These are phyloP conservation scores for human DNA, from an alignment of 2,113 vertebrate genomes.

Conservation along the genomic window DNA sequence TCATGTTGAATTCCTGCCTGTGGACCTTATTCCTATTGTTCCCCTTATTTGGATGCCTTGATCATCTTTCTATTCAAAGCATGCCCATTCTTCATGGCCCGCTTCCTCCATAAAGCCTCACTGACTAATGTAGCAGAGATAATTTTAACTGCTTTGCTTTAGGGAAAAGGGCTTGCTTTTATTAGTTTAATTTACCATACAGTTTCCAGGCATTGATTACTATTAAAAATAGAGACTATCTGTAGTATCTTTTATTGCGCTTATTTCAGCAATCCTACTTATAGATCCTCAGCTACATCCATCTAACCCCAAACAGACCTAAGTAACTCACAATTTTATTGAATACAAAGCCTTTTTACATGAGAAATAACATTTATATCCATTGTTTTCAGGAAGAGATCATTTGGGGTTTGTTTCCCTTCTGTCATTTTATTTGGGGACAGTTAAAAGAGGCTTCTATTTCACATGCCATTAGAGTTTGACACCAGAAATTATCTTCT, in stretches of 20 bases:
- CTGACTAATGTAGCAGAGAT: neutral
- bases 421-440: conserved; percentile 16
- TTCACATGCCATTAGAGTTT: conserved; percentile 21
- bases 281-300: conserved; percentile 17
- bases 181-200: conserved; percentile 50
- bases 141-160: conserved; percentile 52
- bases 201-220: neutral
- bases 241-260: neutral
- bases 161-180: conserved; percentile 14
- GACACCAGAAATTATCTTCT: conserved; percentile 21
- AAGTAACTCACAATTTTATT: conserved; percentile 15
- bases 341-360: conserved; percentile 16
- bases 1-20: neutral
- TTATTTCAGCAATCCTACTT: conserved; percentile 38
- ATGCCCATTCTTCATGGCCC: neutral
- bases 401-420: neutral
- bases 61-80: neutral
- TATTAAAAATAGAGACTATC: conserved; percentile 28
- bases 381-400: neutral
- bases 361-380: neutral
- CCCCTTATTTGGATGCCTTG: neutral
- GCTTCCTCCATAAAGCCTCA: conserved; percentile 26
- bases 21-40: neutral
- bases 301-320: neutral
- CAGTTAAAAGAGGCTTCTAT: neutral